Percentiles rank a stretch among this genome's conserved stretches.
Conservation (phyloP, 2,797 vertebrate genomes). For the Tokudaia tokunoshimensis region DNA sequence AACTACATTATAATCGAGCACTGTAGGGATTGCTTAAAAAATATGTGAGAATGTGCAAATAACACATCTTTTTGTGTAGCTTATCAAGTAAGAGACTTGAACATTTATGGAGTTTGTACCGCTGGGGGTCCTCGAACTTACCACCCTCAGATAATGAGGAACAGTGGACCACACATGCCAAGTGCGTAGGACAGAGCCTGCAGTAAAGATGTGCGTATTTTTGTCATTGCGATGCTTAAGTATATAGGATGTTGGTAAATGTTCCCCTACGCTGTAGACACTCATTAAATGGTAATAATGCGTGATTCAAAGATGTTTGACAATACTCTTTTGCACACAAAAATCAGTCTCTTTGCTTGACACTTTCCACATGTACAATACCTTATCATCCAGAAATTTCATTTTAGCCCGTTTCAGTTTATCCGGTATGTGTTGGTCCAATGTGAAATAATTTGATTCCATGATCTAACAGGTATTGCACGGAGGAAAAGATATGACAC, state of each 20-base stretch:
- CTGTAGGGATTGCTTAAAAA: background rate
- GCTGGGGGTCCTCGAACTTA: background rate
- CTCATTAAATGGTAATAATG: constrained; percentile 24
- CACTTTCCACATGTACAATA: background rate
- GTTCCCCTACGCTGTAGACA: background rate
- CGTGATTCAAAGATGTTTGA: background rate
- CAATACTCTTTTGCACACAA: constrained; percentile 25
- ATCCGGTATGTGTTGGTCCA: constrained; percentile 17
- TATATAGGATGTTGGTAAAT: background rate
- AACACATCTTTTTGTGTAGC: background rate
- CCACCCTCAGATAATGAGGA: background rate
- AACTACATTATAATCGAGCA: background rate
- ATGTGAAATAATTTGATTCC: constrained; percentile 62
- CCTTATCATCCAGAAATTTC: constrained; percentile 22
- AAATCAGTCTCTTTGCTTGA: constrained; percentile 24
- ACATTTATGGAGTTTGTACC: background rate
- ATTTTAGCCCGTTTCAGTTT: constrained; percentile 49
- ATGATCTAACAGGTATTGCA: constrained; percentile 48
- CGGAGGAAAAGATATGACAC: constrained; percentile 20
- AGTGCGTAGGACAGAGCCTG: background rate
- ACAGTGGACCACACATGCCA: background rate
- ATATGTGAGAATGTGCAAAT: background rate
- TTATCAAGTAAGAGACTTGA: background rate
- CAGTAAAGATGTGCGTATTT: background rate
- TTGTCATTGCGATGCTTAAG: background rate